Percentiles rank a stretch among this genome's conserved stretches.
Evolutionary conservation across 2,113 vertebrate genomes (phyloP).

Genomic region (Platysternon megacephalum): DNA sequence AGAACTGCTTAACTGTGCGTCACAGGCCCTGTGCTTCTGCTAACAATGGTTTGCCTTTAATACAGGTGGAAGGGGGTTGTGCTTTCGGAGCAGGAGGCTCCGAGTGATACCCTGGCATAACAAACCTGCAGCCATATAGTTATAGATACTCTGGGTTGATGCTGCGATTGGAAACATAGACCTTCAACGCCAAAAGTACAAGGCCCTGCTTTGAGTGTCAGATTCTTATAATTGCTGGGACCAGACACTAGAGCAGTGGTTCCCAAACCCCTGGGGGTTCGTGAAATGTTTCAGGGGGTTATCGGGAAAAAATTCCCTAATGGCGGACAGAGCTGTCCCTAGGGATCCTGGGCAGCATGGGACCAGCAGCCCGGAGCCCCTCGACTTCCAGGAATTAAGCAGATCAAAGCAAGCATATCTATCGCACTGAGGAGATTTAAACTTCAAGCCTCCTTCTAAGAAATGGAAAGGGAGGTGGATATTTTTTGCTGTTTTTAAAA

Average conservation of each 20-base stretch:
- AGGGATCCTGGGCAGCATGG: no score
- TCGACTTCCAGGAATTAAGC: no score
- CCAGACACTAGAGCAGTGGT: not conserved
- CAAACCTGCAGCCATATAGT: not conserved
- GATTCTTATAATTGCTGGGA: not conserved
- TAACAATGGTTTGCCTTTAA: not conserved
- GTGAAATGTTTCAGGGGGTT: no score
- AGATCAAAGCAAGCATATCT: no score
- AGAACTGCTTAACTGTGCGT: not conserved
- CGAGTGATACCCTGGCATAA: not conserved
- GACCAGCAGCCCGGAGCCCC: no score
- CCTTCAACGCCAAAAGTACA: not conserved
- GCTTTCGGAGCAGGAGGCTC: not conserved
- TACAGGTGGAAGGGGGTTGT: not conserved
- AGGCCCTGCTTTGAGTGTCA: not conserved
- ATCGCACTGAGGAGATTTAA: no score
- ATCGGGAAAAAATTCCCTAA: no score
- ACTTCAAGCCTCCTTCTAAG: no score
- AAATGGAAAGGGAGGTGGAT: no score
- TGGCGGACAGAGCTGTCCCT: no score
- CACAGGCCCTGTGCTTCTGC: not conserved
- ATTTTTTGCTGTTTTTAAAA: no score
- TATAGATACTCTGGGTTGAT: not conserved
- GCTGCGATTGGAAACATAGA: not conserved
- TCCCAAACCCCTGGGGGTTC: no score